Percentiles rank a stretch among this genome's conserved stretches.
Evolutionary conservation across 2,113 vertebrate genomes (phyloP).

Genomic region (Dinomys branickii): DNA sequence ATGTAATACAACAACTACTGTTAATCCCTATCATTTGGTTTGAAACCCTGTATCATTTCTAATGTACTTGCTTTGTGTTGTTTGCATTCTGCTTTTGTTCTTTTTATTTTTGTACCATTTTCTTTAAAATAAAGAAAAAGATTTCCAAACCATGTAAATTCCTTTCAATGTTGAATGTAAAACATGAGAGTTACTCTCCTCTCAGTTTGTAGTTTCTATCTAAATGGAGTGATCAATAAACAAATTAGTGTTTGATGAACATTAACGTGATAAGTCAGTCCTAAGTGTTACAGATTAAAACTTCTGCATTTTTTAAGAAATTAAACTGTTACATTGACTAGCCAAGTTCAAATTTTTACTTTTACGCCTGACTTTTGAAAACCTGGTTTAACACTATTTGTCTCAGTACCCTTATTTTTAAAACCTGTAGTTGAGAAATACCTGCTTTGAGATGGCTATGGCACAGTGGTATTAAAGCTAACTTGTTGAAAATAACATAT

Average conservation of each 20-base stretch:
- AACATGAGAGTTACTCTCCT: neutral
- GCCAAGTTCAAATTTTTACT: neutral
- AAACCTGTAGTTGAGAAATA: neutral
- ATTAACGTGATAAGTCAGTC: neutral
- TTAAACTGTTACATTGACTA: neutral
- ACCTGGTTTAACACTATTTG: neutral
- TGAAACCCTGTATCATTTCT: too few relatives aligned
- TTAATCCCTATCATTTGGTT: too few relatives aligned
- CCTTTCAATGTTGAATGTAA: neutral
- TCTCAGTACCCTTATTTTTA: neutral
- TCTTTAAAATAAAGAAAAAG: too few relatives aligned
- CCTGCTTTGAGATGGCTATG: neutral
- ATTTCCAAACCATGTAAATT: neutral
- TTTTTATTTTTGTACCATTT: too few relatives aligned
- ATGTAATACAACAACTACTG: too few relatives aligned
- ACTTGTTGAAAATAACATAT: neutral
- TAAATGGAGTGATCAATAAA: neutral
- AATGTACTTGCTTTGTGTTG: too few relatives aligned
- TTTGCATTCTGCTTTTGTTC: too few relatives aligned
- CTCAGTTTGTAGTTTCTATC: neutral
- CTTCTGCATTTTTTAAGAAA: neutral
- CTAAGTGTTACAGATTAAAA: neutral
- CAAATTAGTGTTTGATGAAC: neutral
- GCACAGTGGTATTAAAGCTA: neutral
- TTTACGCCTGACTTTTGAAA: neutral